A percentile compares a stretch with the other conserved stretches of the same genome.
These are phyloP conservation scores for Aradus depressus DNA, from an alignment of 2,888 invertebrate genomes.

Conservation along the genomic window DNA sequence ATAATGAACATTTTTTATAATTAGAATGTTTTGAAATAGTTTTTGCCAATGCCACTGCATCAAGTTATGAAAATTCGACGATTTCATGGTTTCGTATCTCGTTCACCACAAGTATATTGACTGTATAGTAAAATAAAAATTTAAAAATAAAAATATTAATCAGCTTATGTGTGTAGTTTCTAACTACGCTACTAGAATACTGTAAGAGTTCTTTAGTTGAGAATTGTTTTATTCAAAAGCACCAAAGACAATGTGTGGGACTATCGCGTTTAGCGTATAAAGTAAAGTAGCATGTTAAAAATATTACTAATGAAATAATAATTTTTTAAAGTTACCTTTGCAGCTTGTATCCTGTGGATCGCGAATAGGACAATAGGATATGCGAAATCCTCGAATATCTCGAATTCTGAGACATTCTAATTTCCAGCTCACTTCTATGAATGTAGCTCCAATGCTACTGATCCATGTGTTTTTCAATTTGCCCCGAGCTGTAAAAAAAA, in stretches of 20 bases:
- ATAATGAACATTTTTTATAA: no score
- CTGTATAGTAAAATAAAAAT: no score
- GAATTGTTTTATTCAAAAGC: no score
- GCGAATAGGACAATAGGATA: conserved; percentile 46
- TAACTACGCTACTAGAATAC: no score
- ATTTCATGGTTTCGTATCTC: no score
- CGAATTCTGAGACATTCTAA: conserved; percentile 63
- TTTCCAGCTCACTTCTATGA: conserved; percentile 60
- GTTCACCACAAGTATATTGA: no score
- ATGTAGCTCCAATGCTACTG: conserved; percentile 40
- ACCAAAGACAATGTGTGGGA: neutral
- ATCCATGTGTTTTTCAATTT: conserved; percentile 49
- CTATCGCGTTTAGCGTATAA: neutral
- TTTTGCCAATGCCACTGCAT: no score
- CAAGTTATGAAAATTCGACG: no score
- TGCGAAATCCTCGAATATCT: conserved; percentile 55
- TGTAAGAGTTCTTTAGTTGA: no score
- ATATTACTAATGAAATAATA: neutral
- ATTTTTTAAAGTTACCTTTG: conserved; percentile 37
- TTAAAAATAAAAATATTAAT: no score
- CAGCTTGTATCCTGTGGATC: conserved; percentile 45
- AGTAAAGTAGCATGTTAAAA: neutral
- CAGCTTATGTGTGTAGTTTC: no score
- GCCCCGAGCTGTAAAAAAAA: conserved; percentile 31
- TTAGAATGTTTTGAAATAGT: no score